phyloP scores from a whole-genome alignment of 37 sponge, comb jelly and placozoan species.

The Beroe ovata region DNA sequence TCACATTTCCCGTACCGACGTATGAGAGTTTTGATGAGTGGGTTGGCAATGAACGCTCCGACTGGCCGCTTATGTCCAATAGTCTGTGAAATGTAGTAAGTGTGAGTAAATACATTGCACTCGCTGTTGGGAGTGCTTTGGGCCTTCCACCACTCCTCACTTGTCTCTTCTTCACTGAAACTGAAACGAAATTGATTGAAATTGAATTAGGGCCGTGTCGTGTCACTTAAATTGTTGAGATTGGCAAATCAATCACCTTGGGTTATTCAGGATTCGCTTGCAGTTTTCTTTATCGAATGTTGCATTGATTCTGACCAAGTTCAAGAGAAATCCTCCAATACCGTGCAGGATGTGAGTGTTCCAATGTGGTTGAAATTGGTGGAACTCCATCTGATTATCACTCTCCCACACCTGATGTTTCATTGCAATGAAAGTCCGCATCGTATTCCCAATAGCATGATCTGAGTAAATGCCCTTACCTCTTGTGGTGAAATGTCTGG shows the following conservation, averaged over 20 bases:
- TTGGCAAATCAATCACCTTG: no score
- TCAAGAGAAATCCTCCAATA: slow-evolving; percentile 54
- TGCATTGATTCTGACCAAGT: slow-evolving; percentile 16
- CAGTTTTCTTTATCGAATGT: slow-evolving; percentile 2
- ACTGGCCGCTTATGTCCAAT: background rate
- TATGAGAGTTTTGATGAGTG: slow-evolving; percentile 2
- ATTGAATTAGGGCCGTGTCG: no score
- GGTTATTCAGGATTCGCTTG: background rate
- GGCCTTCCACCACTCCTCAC: background rate
- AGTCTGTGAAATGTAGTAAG: slow-evolving; percentile 14
- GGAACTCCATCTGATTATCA: background rate
- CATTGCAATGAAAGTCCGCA: no score
- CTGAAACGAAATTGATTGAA: no score
- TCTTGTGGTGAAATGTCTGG: slow-evolving; percentile 10
- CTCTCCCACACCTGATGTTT: slow-evolving; percentile 51
- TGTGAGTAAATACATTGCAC: slow-evolving; percentile 25
- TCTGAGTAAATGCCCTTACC: no score
- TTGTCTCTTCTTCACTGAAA: no score
- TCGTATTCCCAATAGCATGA: no score
- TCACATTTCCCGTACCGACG: background rate
- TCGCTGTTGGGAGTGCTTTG: background rate
- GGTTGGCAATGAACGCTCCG: slow-evolving; percentile 9
- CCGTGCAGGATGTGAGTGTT: background rate
- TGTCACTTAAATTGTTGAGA: no score
- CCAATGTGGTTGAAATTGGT: slow-evolving; percentile 26